Conservation (phyloP, 2,888 invertebrate genomes). For the Dolomedes plantarius region DNA sequence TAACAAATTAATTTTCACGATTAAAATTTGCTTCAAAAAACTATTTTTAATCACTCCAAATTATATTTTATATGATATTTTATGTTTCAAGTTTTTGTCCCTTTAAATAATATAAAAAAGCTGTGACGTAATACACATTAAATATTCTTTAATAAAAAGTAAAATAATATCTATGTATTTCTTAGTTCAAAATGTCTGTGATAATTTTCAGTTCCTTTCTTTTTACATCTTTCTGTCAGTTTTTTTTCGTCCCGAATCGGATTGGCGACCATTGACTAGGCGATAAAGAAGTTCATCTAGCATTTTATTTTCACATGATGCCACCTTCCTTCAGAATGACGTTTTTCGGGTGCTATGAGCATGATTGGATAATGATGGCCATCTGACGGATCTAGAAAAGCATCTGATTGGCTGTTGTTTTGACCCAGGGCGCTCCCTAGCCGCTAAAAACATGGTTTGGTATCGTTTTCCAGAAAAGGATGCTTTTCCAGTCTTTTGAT, state of each 20-base stretch:
- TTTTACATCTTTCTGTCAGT: too few species aligned
- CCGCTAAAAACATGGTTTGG: conserved; percentile 10
- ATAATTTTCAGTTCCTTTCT: too few species aligned
- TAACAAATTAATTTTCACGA: too few species aligned
- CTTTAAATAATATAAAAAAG: too few species aligned
- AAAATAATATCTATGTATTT: too few species aligned
- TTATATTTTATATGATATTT: too few species aligned
- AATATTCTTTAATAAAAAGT: too few species aligned
- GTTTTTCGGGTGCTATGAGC: conserved; percentile 47
- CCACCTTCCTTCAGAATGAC: conserved; percentile 28
- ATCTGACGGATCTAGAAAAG: conserved; percentile 36
- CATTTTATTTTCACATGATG: not conserved
- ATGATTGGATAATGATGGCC: conserved; percentile 65
- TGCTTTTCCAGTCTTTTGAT: conserved; percentile 28
- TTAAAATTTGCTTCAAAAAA: too few species aligned
- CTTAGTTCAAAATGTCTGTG: too few species aligned
- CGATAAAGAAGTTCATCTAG: conserved; percentile 36
- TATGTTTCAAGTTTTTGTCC: too few species aligned
- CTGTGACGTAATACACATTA: too few species aligned
- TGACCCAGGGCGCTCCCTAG: conserved; percentile 42
- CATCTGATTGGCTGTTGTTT: conserved; percentile 58
- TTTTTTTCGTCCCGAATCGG: not conserved
- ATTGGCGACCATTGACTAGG: not conserved
- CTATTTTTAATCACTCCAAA: too few species aligned
- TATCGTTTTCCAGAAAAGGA: not conserved